These are phyloP conservation scores for Gila robusta DNA, from an alignment of 2,797 vertebrate genomes.

Conservation along the genomic window DNA sequence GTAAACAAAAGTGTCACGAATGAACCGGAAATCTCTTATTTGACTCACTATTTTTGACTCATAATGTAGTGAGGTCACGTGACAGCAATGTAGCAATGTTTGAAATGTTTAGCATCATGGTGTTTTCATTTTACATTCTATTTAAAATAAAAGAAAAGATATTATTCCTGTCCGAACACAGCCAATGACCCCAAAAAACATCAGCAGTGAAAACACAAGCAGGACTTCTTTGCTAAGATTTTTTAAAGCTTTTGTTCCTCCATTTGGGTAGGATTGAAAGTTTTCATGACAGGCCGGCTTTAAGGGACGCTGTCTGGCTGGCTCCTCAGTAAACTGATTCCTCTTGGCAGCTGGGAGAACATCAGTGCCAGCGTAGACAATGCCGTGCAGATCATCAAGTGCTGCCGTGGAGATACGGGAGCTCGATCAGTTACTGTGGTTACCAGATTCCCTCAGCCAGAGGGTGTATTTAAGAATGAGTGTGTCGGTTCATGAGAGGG, in stretches of 20 bases:
- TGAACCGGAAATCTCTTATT: background rate
- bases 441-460: slow-evolving; percentile 49
- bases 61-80: background rate
- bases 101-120: background rate
- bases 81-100: background rate
- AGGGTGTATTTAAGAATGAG: slow-evolving; percentile 41
- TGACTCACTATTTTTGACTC: background rate
- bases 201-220: background rate
- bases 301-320: slow-evolving; percentile 47
- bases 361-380: slow-evolving; percentile 41
- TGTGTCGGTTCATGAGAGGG: slow-evolving; percentile 41
- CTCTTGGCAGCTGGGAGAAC: slow-evolving; percentile 46
- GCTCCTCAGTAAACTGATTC: slow-evolving; percentile 48
- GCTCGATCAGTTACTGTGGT: slow-evolving; percentile 60
- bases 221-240: slow-evolving; percentile 14
- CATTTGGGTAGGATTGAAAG: slow-evolving; percentile 30
- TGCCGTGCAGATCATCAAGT: slow-evolving; percentile 45
- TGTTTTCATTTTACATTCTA: background rate
- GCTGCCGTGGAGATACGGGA: slow-evolving; percentile 39
- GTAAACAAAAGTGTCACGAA: background rate
- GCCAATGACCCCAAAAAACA: background rate
- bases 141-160: background rate
- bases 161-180: background rate
- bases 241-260: slow-evolving; percentile 37
- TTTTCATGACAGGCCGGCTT: slow-evolving; percentile 37